Evolutionary conservation across 2,888 invertebrate species (phyloP).

Genomic region (Acanthosepion pharaonis): DNA sequence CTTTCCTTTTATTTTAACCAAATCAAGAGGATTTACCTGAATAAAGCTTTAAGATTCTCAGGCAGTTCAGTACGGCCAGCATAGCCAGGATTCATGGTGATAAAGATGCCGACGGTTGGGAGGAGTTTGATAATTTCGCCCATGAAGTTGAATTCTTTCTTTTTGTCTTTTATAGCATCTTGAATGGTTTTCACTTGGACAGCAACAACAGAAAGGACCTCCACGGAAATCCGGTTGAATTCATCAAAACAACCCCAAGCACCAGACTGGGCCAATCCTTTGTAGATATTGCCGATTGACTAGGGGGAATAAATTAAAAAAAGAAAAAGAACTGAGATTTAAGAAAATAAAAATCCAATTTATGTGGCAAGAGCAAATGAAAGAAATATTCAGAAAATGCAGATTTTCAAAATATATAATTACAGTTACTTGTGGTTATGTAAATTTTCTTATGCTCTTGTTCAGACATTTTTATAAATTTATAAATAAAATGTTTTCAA

Average conservation of each 20-base stretch:
- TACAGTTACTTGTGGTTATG: too few species aligned
- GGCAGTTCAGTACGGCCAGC: constrained; percentile 83
- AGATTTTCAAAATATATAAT: too few species aligned
- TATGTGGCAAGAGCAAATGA: too few species aligned
- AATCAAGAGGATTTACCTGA: constrained; percentile 64
- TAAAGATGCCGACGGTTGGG: constrained; percentile 93
- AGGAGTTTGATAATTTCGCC: constrained; percentile 90
- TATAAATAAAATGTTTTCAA: too few species aligned
- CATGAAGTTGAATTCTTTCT: constrained; percentile 91
- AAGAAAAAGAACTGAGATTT: background rate
- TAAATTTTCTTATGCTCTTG: too few species aligned
- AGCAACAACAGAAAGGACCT: constrained; percentile 96
- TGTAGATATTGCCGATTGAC: constrained; percentile 97
- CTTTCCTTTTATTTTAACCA: too few species aligned
- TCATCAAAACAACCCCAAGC: constrained; percentile 99
- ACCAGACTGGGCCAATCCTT: constrained; percentile 95
- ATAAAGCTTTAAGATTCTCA: constrained; percentile 75
- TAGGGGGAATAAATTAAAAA: constrained; percentile 72
- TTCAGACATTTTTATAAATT: too few species aligned
- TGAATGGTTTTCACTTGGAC: constrained; percentile 83
- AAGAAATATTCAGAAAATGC: too few species aligned
- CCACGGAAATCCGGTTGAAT: constrained; percentile 96
- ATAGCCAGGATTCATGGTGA: constrained; percentile 98
- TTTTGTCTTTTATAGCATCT: constrained; percentile 92
- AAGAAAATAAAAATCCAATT: too few species aligned